Evolutionary conservation across 1,140 invertebrate genomes (phyloP).

Genomic region (Heliconius eleuchia): DNA sequence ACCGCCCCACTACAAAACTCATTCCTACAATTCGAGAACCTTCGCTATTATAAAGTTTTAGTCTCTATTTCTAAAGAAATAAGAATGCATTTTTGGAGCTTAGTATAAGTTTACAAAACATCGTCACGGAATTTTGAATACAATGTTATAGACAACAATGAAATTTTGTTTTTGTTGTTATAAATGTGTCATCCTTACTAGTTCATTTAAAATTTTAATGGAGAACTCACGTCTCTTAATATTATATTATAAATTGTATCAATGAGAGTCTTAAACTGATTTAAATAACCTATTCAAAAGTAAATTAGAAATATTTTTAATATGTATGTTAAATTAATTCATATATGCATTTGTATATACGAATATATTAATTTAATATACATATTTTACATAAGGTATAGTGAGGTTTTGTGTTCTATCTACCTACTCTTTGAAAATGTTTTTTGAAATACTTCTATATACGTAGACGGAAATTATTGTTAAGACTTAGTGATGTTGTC

Average conservation of each 20-base stretch:
- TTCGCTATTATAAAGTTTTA: background rate
- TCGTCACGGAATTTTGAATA: constrained; percentile 26
- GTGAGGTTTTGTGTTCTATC: no score
- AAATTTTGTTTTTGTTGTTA: constrained; percentile 32
- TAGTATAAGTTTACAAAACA: background rate
- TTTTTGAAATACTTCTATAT: no score
- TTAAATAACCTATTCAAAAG: constrained; percentile 1
- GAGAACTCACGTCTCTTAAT: background rate
- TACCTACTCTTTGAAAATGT: no score
- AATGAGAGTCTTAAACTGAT: background rate
- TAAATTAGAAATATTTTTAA: background rate
- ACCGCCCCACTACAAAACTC: background rate
- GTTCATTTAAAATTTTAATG: constrained; percentile 12
- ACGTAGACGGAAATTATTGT: no score
- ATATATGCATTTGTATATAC: no score
- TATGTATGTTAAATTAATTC: no score
- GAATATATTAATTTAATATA: no score
- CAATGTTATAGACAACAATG: constrained; percentile 35
- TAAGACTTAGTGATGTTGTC: no score
- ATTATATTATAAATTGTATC: background rate
- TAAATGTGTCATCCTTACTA: constrained; percentile 31
- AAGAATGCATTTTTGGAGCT: background rate
- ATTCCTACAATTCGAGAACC: background rate
- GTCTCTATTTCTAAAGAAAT: background rate
- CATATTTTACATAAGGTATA: no score